Conservation (phyloP, 2,797 vertebrate species). For the Myotis vivesi region DNA sequence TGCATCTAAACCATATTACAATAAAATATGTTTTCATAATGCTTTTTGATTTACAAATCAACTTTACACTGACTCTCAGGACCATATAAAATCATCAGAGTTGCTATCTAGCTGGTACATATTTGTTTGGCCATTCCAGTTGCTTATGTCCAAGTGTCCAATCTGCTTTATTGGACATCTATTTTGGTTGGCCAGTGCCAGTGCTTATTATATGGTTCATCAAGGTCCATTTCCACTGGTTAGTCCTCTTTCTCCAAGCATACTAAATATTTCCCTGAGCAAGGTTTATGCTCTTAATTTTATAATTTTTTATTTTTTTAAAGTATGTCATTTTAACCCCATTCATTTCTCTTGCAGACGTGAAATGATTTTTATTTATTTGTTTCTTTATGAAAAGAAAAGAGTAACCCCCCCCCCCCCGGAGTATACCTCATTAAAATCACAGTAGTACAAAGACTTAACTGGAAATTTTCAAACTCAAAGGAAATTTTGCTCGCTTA, state of each 20-base stretch:
- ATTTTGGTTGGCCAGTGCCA: not conserved
- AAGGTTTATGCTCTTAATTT: not conserved
- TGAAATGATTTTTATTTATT: slow-evolving; percentile 15
- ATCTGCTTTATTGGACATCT: not conserved
- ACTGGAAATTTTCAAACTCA: slow-evolving; percentile 35
- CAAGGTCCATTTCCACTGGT: not conserved
- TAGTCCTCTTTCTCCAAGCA: not conserved
- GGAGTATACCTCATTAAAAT: slow-evolving; percentile 14
- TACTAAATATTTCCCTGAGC: not conserved
- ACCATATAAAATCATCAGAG: not conserved
- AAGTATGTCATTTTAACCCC: not conserved
- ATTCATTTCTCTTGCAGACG: not conserved
- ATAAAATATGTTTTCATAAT: not conserved
- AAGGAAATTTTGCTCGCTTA: slow-evolving; percentile 20
- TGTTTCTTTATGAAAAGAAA: slow-evolving; percentile 39
- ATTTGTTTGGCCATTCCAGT: not conserved
- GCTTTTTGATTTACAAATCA: not conserved
- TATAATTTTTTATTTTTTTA: not conserved
- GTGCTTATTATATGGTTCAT: not conserved
- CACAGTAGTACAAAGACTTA: not conserved
- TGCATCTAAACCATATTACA: not conserved
- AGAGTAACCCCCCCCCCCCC: not conserved
- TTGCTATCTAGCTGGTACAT: not conserved
- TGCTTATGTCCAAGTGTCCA: not conserved
- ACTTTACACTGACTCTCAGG: not conserved